Evolutionary conservation across 2,888 invertebrate genomes (phyloP).

Genomic region (Pseudococcus viburni): DNA sequence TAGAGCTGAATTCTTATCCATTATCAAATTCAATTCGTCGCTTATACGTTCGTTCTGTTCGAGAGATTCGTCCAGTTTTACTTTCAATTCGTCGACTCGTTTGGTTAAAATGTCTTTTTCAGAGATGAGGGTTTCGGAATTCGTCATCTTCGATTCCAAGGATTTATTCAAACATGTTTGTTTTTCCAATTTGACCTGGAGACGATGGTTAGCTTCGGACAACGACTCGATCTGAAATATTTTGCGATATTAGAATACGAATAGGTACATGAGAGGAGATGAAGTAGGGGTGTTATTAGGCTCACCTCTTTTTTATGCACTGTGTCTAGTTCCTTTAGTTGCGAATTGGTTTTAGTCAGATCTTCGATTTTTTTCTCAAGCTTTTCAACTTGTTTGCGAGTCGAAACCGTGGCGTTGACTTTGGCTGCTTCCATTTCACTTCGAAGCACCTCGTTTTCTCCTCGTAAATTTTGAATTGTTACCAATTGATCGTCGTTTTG

Average conservation of each 20-base stretch:
- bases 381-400: constrained; percentile 21
- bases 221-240: constrained; percentile 3
- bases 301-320: constrained; percentile 9
- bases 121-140: background rate
- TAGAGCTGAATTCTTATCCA: background rate
- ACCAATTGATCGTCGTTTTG: constrained; percentile 40
- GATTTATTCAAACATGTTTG: constrained; percentile 26
- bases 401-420: background rate
- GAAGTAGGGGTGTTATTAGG: background rate
- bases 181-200: constrained; percentile 16
- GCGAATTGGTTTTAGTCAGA: background rate
- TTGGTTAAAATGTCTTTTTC: constrained; percentile 15
- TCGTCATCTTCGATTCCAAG: constrained; percentile 28
- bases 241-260: background rate
- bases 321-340: background rate
- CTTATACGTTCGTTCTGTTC: constrained; percentile 54
- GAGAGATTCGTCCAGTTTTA: constrained; percentile 47
- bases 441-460: constrained; percentile 32
- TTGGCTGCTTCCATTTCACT: background rate
- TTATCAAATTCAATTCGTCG: constrained; percentile 5
- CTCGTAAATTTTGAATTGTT: background rate
- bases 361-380: constrained; percentile 11
- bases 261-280: background rate
- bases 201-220: constrained; percentile 10
- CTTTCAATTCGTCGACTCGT: constrained; percentile 53